Base-by-base conservation (phyloP, 2,113 vertebrate genomes). In the Danionella cerebrum region DNA sequence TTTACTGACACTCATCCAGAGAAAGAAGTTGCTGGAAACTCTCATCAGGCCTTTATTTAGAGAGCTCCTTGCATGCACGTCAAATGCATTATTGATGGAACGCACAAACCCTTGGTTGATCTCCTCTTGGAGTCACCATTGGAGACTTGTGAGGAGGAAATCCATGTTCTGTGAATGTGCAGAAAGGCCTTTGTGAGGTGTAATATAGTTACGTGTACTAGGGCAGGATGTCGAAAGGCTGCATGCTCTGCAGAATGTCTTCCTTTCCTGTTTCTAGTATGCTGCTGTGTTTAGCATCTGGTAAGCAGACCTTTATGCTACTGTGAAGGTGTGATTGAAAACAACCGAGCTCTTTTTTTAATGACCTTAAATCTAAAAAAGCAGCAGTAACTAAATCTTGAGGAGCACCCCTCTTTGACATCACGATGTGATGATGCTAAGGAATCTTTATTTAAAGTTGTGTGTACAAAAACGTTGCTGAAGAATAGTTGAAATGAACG, bases 221-320 rank as follows among this genome's bases (percentile, higher is more conserved):
- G 51, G 78, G 55, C 76, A 88, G 84, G 86, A 89, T 88, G 86
- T 85, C 73, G 75, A 80, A 81, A 82, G 71, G 72, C 73, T 82
- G 80, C 81, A 79, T 41, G 63, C 78, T 9, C 76, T 83, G 83
- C 86, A 84, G 76, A 84, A 84, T 19, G 47, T 80, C 71, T 50
- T 76, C 69, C 78, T 77, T 89, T 86, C 82, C 84, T 84, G 76
- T 62, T 75, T 71, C 55, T 57, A 55, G 42, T 47, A 57, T 53
- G 31, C 60, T 62, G 44, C 48, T 57, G 69, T 7, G 21, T 67
- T 67, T 75, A 65, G 47, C 69, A 65, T 67, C 68, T 71, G 63
- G n/a, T 63, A 13, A 44, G 63, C 48, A 71, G 41, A 64, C 25
- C 8, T 51, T 41, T 12, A n/a, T 2, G 33, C 29, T n/a, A 41